These are phyloP conservation scores for Hypolimnas misippus DNA, from an alignment of 2,888 invertebrate species.

Conservation along the genomic window DNA sequence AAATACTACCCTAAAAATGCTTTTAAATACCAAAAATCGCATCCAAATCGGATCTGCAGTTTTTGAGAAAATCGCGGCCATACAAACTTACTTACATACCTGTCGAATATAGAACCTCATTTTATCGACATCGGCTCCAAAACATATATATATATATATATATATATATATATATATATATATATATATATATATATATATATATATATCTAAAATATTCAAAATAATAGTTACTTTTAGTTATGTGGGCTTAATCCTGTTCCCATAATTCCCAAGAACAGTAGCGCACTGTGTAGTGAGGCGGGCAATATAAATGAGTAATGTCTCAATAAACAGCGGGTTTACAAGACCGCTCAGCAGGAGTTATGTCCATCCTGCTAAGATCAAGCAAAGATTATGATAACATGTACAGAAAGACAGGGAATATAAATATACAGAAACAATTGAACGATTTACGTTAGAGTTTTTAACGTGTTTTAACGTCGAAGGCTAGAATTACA, in stretches of 20 bases:
- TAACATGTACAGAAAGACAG: constrained; percentile 19
- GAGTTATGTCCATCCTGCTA: constrained; percentile 24
- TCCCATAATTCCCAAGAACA: constrained; percentile 24
- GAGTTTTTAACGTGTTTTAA: background rate
- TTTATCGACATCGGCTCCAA: too few species aligned
- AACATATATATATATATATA: too few species aligned
- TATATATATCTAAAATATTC: background rate
- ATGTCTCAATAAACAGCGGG: constrained; percentile 53
- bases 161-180: too few species aligned
- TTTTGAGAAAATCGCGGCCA: too few species aligned
- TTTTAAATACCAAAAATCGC: too few species aligned
- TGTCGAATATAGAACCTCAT: too few species aligned
- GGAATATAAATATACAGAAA: constrained; percentile 1
- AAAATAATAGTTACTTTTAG: constrained; percentile 14
- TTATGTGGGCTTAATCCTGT: constrained; percentile 25
- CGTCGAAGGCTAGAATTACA: too few species aligned
- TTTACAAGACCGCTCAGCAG: constrained; percentile 39
- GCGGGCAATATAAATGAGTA: constrained; percentile 51
- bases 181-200: too few species aligned
- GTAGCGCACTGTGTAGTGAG: constrained; percentile 44
- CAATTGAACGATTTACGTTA: background rate
- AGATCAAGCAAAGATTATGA: constrained; percentile 25
- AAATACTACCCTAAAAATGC: too few species aligned
- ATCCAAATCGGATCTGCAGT: too few species aligned
- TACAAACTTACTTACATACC: too few species aligned